Evolutionary conservation across 2,113 vertebrate species (phyloP), one percentile per base, ranked within the genome.

Genomic region (Nestor notabilis): DNA sequence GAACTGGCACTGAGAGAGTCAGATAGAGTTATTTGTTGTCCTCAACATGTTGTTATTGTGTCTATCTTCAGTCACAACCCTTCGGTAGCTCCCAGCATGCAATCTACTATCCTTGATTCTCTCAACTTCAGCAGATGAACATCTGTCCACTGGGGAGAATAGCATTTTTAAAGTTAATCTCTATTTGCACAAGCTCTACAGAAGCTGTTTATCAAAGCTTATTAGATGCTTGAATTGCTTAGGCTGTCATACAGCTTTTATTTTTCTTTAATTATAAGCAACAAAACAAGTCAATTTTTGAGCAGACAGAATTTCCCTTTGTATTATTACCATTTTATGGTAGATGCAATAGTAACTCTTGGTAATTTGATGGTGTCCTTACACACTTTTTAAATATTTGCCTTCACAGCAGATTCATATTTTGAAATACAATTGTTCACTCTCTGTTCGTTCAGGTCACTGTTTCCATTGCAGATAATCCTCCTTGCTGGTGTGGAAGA

Each of bases 181-280:
- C 39, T 93, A 76, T 81, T 96, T 91, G 89, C 52, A 93, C 55
- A 93, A 63, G 33, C 55, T 91, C 47, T 87, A 29, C 23, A 84
- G 74, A 89, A 94, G 52, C 60, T 84, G 39, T 78, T 72, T 87
- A 78, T 95, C 87, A 84, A 78, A 91, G 44, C 64, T 92, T 68
- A 69, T 87, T 87, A 75, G 61, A 66, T 56, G 56, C 37, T 87
- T 80, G 43, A 87, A 47, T 75, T 76, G 14, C 39, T 64, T 49
- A 25, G 31, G 19, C 49, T 91, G 70, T 82, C 9, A 3, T 25
- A 33, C 7, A 10, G 4, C 1, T 31, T 96, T 78, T 75, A 44
- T 82, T 83, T 93, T 96, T 87, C 61, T 82, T 76, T 83, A 91
- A 75, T 89, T 93, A 69, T 65, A 76, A 93, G 31, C 44, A 91